Evolutionary conservation across 1,140 invertebrate genomes (phyloP), one percentile per base, ranked within the genome.

Genomic region (Mactra quadrangularis): DNA sequence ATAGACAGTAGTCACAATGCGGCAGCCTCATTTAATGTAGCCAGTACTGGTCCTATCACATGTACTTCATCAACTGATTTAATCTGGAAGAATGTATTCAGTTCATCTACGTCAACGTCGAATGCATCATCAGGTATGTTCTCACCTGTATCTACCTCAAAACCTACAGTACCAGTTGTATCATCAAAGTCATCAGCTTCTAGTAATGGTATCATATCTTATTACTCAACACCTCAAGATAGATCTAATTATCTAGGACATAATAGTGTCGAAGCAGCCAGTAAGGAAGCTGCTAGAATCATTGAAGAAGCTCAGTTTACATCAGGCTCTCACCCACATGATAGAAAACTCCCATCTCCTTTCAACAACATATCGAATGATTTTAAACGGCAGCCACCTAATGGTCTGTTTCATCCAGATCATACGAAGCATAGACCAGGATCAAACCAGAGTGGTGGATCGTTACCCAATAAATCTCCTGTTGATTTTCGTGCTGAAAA

Each of bases 331-430:
- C 25, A 22, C 7, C 29, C 52, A 1, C 22, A 0, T 17, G 64
- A 71, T 25, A 81, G 62, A 41, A 59, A 41, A 57, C 35, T 29
- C 4, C 4, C 29, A 0, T 59, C 77, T n/a, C 55, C 77, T 29
- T 70, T 70, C 38, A 53, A 38, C 31, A 71, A 68, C 77, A 81
- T 70, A 70, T 71, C 77, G 47, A 60, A 81, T 50, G 31, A 70
- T n/a, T 6, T 29, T 13, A 33, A 70, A 13, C 70, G 77, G 66
- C 77, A 81, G 66, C 77, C 41, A 13, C 27, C 6, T 41, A 41
- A 41, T 41, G 38, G 38, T 7, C 6, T 22, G 27, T 19, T 27
- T 6, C 31, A 57, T 25, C 19, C 27, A 50, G 31, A 72, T n/a
- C 19, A 22, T 9, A 13, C 13, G 31, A 17, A 41, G n/a, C 29